Evolutionary conservation across 2,797 vertebrate species (phyloP).

Genomic region (Phalloptychus januarius): DNA sequence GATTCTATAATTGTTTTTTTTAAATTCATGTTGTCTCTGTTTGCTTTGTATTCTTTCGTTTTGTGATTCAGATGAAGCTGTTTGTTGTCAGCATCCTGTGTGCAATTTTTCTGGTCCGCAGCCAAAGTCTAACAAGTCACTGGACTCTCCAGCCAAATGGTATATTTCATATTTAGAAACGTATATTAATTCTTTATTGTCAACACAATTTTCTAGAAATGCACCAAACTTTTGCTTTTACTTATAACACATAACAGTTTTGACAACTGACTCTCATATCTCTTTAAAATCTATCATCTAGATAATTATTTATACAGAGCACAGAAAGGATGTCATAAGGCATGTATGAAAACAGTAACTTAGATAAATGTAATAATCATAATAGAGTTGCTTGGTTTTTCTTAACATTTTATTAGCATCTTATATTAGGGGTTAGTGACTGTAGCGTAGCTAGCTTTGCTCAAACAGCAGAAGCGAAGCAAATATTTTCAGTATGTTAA

Average conservation of each 20-base stretch:
- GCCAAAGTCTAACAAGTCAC: slow-evolving; percentile 37
- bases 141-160: slow-evolving; percentile 76
- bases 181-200: neutral
- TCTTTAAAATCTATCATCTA: neutral
- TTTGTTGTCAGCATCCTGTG: slow-evolving; percentile 43
- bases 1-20: neutral
- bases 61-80: slow-evolving; percentile 67
- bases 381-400: neutral
- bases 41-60: neutral
- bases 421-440: neutral
- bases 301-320: neutral
- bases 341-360: neutral
- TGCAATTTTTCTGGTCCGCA: slow-evolving; percentile 35
- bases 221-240: neutral
- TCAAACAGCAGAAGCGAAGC: neutral
- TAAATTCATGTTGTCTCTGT: neutral
- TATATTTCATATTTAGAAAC: slow-evolving; percentile 37
- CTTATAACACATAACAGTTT: neutral
- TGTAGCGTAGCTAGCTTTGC: neutral
- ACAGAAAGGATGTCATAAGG: neutral
- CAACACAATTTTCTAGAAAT: neutral
- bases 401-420: neutral
- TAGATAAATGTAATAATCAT: neutral
- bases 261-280: neutral
- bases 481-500: neutral